Conservation (phyloP, 2,113 vertebrate species). For the Carettochelys insculpta region DNA sequence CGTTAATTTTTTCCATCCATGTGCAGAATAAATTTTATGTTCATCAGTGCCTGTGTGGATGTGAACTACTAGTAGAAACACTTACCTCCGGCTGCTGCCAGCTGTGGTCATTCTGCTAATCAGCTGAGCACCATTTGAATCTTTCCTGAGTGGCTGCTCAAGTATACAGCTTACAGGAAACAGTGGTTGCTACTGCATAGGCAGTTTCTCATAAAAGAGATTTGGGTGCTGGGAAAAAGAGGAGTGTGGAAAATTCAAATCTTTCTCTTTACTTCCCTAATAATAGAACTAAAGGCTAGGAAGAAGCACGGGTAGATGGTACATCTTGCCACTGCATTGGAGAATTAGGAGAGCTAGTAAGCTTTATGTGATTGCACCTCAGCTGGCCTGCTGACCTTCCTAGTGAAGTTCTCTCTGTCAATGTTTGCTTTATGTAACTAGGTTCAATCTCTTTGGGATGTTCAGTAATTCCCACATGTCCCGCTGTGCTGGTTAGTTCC, state of each 20-base stretch:
- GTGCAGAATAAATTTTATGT: too few relatives aligned
- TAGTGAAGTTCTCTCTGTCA: background rate
- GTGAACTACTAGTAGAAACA: too few relatives aligned
- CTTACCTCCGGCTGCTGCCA: too few relatives aligned
- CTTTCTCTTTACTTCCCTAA: background rate
- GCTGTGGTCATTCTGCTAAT: too few relatives aligned
- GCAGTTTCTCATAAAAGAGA: background rate
- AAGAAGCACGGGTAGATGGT: background rate
- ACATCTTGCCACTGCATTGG: accelerated
- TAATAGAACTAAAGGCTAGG: background rate
- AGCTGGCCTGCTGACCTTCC: background rate
- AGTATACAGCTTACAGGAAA: too few relatives aligned
- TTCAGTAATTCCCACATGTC: background rate
- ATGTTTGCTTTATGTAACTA: background rate
- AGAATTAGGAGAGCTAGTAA: background rate
- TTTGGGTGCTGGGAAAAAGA: background rate
- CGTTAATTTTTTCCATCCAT: too few relatives aligned
- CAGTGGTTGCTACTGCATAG: background rate
- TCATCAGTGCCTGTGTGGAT: too few relatives aligned
- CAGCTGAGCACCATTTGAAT: too few relatives aligned
- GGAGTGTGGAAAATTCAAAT: accelerated
- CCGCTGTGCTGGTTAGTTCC: background rate
- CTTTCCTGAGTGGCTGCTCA: too few relatives aligned
- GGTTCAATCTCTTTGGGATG: background rate
- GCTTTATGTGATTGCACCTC: background rate